Percentiles rank a stretch among this genome's conserved stretches.
These are phyloP conservation scores for Hypotaenidia okinawae DNA, from an alignment of 2,797 vertebrate species.

Conservation along the genomic window DNA sequence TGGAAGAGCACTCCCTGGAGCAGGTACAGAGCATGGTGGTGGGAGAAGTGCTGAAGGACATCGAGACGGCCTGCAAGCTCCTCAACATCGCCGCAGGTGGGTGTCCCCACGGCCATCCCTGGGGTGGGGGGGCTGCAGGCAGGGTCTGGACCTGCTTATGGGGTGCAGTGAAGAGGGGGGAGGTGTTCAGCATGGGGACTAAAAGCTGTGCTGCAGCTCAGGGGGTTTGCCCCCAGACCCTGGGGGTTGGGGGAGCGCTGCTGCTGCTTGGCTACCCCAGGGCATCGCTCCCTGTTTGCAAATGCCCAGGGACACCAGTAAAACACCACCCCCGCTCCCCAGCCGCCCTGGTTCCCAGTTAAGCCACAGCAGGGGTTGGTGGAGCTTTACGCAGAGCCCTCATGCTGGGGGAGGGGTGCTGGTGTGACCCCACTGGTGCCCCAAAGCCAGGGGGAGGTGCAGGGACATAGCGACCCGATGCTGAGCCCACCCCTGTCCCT, in stretches of 20 bases:
- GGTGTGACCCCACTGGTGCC: neutral
- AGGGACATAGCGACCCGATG: fast-evolving
- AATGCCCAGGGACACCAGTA: neutral
- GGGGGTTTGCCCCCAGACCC: fast-evolving
- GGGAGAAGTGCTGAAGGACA: conserved; percentile 97
- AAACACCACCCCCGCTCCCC: neutral
- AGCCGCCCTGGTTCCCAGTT: fast-evolving
- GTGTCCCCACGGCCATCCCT: neutral
- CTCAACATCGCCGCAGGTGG: conserved; percentile 95
- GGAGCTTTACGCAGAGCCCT: neutral
- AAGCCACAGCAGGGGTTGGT: neutral
- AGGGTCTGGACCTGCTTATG: fast-evolving
- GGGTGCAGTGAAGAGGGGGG: neutral
- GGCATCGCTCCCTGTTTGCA: neutral
- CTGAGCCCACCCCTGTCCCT: neutral
- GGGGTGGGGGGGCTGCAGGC: neutral
- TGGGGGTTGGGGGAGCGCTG: fast-evolving
- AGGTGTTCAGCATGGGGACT: fast-evolving
- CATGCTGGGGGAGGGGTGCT: neutral
- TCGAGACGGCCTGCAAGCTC: conserved; percentile 96
- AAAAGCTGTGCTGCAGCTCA: fast-evolving
- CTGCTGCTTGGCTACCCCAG: neutral
- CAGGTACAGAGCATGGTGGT: conserved; percentile 98
- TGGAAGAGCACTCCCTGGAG: conserved; percentile 94
- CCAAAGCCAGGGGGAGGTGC: neutral